Percentiles rank a stretch among this genome's conserved stretches.
These are phyloP conservation scores for Diadegma fenestrale DNA, from an alignment of 2,888 invertebrate species.

Conservation along the genomic window DNA sequence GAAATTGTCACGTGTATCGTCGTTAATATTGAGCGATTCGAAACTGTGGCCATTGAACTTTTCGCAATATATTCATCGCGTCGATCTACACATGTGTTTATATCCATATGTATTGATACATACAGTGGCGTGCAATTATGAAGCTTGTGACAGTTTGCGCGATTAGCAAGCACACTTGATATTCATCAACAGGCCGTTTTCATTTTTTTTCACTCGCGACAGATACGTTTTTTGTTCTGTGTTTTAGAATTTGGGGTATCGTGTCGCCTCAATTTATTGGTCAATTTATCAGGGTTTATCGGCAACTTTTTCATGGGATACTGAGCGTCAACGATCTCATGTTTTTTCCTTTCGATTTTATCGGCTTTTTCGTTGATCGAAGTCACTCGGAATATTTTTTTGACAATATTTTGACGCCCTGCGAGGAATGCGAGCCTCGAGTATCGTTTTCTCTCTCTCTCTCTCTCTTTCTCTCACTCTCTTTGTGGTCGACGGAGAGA, in stretches of 20 bases:
- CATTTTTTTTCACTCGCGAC: background rate
- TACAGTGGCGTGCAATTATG: background rate
- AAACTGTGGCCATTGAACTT: slow-evolving; percentile 6
- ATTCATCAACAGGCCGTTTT: background rate
- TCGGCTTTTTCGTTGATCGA: background rate
- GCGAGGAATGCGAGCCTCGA: background rate
- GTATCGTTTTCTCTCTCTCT: background rate
- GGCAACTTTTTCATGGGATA: background rate
- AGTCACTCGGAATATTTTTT: slow-evolving; percentile 5
- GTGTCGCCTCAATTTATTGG: background rate
- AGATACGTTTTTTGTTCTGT: background rate
- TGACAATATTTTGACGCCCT: slow-evolving; percentile 32
- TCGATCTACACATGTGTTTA: background rate
- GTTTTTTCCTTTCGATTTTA: background rate
- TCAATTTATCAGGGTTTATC: background rate
- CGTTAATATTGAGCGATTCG: slow-evolving; percentile 9
- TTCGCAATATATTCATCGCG: slow-evolving; percentile 5
- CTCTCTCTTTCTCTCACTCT: background rate
- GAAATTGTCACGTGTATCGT: background rate
- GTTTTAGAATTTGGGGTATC: background rate
- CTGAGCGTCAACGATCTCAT: slow-evolving; percentile 3
- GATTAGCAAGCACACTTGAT: background rate
- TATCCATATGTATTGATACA: background rate
- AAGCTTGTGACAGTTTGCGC: background rate
- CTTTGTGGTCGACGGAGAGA: slow-evolving; percentile 7